These are phyloP conservation scores for Passerculus sandwichensis DNA, from an alignment of 2,797 vertebrate genomes.

Conservation along the genomic window DNA sequence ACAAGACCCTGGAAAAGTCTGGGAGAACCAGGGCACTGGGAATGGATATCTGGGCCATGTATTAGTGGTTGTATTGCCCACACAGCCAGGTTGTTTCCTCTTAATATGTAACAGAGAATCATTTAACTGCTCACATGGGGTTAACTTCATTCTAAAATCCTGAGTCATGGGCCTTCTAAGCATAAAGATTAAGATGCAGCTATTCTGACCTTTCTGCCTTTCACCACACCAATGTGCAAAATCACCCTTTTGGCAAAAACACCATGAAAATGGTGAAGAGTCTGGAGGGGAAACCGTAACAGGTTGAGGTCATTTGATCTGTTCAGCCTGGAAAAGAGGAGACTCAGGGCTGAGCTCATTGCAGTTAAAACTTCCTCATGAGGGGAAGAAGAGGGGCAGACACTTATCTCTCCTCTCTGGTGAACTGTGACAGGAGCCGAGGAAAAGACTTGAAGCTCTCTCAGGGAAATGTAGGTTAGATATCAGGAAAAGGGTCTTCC, in stretches of 20 bases:
- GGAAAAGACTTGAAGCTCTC: not conserved
- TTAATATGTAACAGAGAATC: not conserved
- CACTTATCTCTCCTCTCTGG: not conserved
- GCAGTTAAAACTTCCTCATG: not conserved
- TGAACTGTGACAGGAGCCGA: not conserved
- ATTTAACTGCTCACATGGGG: fast-evolving
- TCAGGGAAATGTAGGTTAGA: not conserved
- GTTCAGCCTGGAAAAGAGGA: not conserved
- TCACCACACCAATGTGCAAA: not conserved
- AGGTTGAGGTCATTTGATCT: not conserved
- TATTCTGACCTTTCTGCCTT: not conserved
- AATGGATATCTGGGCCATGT: not conserved
- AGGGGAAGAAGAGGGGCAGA: not conserved
- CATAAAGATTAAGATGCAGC: not conserved
- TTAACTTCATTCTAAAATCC: not conserved
- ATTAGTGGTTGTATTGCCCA: not conserved
- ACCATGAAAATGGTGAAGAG: not conserved
- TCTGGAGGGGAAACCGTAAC: fast-evolving
- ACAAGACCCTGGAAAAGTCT: fast-evolving
- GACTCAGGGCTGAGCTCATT: not conserved
- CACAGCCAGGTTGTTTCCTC: not conserved
- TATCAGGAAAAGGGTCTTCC: not conserved
- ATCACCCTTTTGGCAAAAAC: not conserved
- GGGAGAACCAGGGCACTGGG: not conserved
- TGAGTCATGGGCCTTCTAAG: not conserved